A percentile compares a stretch with the other conserved stretches of the same genome.
phyloP scores from a whole-genome alignment of 2,888 invertebrate genomes.

The Zootermopsis nevadensis region DNA sequence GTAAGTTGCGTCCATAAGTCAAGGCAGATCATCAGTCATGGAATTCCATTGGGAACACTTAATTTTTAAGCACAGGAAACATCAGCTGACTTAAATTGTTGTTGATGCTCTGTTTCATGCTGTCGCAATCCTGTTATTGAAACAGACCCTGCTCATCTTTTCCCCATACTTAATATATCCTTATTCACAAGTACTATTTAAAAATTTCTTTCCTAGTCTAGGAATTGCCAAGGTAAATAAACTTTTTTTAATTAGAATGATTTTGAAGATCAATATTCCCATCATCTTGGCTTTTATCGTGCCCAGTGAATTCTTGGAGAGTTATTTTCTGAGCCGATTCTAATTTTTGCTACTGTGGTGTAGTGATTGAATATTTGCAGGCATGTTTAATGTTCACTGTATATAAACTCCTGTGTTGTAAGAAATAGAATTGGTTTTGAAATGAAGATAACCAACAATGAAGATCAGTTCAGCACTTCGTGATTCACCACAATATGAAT shows the following conservation, averaged over 20 bases:
- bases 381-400: background rate
- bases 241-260: conserved; percentile 3
- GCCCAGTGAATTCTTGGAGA: conserved; percentile 2
- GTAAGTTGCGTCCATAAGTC: conserved; percentile 46
- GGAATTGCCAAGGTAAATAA: background rate
- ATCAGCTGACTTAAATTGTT: conserved; percentile 5
- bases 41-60: conserved; percentile 34
- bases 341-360: conserved; percentile 21
- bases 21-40: conserved; percentile 37
- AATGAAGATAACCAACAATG: conserved; percentile 7
- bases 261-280: background rate
- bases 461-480: background rate
- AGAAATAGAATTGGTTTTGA: conserved; percentile 34
- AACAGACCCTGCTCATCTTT: conserved; percentile 5
- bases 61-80: conserved; percentile 23
- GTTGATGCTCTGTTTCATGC: background rate
- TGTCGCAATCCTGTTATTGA: background rate
- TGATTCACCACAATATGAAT: conserved; percentile 17
- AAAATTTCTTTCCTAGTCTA: conserved; percentile 11
- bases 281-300: background rate
- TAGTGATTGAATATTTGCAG: conserved; percentile 10
- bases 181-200: conserved; percentile 5
- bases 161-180: background rate
- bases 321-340: conserved; percentile 24
- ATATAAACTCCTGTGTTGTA: background rate